These are phyloP conservation scores for Sinonovacula constricta DNA, from an alignment of 1,140 invertebrate genomes.

Conservation along the genomic window DNA sequence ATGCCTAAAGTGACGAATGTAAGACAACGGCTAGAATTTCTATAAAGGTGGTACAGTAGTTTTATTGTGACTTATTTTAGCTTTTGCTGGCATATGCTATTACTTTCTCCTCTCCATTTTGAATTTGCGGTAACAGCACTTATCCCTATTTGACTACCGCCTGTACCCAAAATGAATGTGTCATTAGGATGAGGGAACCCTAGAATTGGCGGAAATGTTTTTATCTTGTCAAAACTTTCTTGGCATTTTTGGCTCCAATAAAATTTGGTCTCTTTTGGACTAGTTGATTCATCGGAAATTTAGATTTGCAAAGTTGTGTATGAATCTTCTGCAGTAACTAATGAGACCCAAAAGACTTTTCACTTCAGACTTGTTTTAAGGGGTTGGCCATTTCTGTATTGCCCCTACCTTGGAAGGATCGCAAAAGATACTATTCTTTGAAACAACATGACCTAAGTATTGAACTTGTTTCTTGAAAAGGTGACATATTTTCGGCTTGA, in stretches of 20 bases:
- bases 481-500: conserved; percentile 32
- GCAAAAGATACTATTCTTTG: conserved; percentile 19
- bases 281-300: not conserved
- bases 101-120: conserved; percentile 9
- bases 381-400: conserved; percentile 17
- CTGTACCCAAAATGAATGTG: conserved; percentile 5
- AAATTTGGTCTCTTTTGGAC: conserved; percentile 18
- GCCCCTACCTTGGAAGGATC: conserved; percentile 5
- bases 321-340: conserved; percentile 22
- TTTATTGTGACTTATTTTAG: not conserved
- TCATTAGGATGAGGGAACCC: not conserved
- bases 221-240: conserved; percentile 23
- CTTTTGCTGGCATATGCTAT: conserved; percentile 18
- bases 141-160: conserved; percentile 8
- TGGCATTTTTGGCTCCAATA: conserved; percentile 20
- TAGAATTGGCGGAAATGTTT: conserved; percentile 5
- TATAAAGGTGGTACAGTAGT: conserved; percentile 18
- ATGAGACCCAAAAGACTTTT: conserved; percentile 20
- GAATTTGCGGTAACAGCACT: not conserved
- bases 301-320: not conserved
- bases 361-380: not conserved
- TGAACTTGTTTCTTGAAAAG: conserved; percentile 29
- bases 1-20: not conserved
- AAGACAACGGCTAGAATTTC: conserved; percentile 2
- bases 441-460: conserved; percentile 26